A percentile compares a stretch with the other conserved stretches of the same genome.
Evolutionary conservation across 2,113 vertebrate genomes (phyloP).

Genomic region (Sula dactylatra): DNA sequence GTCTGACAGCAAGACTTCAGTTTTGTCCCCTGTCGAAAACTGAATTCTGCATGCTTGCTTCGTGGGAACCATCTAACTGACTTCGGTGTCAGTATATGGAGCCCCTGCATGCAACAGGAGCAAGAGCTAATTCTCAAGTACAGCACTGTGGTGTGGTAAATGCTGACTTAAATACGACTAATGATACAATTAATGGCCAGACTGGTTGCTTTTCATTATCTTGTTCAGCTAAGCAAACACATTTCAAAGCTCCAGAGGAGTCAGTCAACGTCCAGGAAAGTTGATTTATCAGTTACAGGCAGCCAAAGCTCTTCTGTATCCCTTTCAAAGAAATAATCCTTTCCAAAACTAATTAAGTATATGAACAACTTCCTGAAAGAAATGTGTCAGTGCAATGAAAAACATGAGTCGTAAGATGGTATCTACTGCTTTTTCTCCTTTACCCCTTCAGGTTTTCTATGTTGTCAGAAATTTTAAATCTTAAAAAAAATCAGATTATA

Average conservation of each 20-base stretch:
- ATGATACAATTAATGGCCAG: not conserved
- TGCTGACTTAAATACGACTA: not conserved
- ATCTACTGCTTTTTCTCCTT: not conserved
- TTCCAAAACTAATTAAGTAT: not conserved
- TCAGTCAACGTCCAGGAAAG: not conserved
- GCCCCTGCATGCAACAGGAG: not conserved
- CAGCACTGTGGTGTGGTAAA: not conserved
- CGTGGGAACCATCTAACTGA: not conserved
- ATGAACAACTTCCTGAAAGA: not conserved
- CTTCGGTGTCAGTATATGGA: not conserved
- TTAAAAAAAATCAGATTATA: not conserved
- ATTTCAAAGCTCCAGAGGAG: not conserved
- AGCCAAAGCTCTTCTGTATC: not conserved
- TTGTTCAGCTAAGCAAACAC: not conserved
- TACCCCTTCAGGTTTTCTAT: not conserved
- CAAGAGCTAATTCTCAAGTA: not conserved
- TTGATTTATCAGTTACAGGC: constrained; percentile 7
- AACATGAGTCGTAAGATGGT: not conserved
- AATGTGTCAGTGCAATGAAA: not conserved
- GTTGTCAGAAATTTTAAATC: not conserved
- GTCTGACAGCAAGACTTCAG: not conserved
- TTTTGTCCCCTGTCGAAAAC: not conserved
- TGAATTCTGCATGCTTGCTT: not conserved
- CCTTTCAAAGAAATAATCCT: not conserved
- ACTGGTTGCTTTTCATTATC: not conserved